Conservation (phyloP, 1,140 invertebrate genomes). For the Hypsibius dujardini region DNA sequence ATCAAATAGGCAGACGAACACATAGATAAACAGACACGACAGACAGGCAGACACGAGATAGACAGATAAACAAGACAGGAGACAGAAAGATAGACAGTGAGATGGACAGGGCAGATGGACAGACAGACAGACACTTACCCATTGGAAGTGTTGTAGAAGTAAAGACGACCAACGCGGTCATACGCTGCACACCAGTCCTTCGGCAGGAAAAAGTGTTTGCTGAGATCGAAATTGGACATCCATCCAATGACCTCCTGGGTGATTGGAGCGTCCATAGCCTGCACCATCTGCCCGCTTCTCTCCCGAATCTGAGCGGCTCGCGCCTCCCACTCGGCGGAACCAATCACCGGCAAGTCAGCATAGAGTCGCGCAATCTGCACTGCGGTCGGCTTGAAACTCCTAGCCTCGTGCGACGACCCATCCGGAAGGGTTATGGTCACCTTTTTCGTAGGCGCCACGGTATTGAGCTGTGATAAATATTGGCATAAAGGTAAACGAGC, state of each 20-base stretch:
- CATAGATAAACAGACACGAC: background rate
- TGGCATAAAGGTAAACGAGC: no score
- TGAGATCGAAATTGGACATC: conserved; percentile 13
- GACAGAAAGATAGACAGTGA: no score
- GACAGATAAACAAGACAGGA: no score
- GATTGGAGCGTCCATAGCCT: background rate
- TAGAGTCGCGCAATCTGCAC: background rate
- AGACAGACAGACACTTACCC: background rate
- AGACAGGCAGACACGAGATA: background rate
- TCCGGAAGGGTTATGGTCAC: background rate
- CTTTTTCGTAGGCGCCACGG: background rate
- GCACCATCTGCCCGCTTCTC: background rate
- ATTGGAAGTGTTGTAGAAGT: conserved; percentile 14
- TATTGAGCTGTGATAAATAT: background rate
- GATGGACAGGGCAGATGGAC: no score
- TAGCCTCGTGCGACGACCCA: background rate
- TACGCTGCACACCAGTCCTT: conserved; percentile 8
- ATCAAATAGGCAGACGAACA: no score
- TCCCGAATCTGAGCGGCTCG: background rate
- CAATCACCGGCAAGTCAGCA: background rate
- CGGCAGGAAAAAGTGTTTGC: background rate
- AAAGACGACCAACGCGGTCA: conserved; percentile 1
- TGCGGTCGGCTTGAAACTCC: background rate
- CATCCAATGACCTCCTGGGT: background rate
- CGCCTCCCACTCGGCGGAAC: background rate